Conservation (phyloP, 30 jellyfish, hydroid and myxozoan genomes). For the Aurelia aurita complex sp. Pacific region DNA sequence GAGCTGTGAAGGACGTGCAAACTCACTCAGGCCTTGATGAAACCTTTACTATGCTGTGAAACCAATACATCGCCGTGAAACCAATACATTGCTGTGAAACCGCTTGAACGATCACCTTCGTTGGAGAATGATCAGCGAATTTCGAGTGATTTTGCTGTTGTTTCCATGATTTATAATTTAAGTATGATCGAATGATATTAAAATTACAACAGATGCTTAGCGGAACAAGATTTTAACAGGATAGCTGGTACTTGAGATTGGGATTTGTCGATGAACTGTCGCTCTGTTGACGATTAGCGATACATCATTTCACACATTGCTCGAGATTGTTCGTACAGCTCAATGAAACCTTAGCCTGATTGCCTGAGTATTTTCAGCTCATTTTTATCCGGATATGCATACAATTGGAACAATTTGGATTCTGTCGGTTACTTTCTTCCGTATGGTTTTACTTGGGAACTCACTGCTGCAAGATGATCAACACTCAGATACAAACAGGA, state of each 20-base stretch:
- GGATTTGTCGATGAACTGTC: slow-evolving; percentile 63
- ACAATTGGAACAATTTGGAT: slow-evolving; percentile 62
- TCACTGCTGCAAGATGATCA: too few relatives aligned
- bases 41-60: slow-evolving; percentile 36
- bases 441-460: slow-evolving; percentile 30
- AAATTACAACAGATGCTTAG: slow-evolving; percentile 58
- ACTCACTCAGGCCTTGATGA: slow-evolving; percentile 34
- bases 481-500: too few relatives aligned
- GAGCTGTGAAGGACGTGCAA: slow-evolving; percentile 73
- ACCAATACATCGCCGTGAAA: slow-evolving; percentile 48
- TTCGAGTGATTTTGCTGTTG: neutral
- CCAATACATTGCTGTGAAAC: slow-evolving; percentile 42
- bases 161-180: slow-evolving; percentile 24
- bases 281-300: slow-evolving; percentile 42
- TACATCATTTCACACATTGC: slow-evolving; percentile 58
- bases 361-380: slow-evolving; percentile 35
- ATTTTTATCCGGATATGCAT: slow-evolving; percentile 79
- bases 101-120: slow-evolving; percentile 30
- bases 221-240: slow-evolving; percentile 65
- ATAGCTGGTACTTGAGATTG: slow-evolving; percentile 55
- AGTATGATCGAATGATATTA: slow-evolving; percentile 59
- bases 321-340: slow-evolving; percentile 6
- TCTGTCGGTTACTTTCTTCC: slow-evolving; percentile 50
- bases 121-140: slow-evolving; percentile 13
- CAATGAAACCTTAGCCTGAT: slow-evolving; percentile 48